Evolutionary conservation across 37 sponge, comb jelly and placozoan species (phyloP).

Genomic region (Tethya wilhelma): DNA sequence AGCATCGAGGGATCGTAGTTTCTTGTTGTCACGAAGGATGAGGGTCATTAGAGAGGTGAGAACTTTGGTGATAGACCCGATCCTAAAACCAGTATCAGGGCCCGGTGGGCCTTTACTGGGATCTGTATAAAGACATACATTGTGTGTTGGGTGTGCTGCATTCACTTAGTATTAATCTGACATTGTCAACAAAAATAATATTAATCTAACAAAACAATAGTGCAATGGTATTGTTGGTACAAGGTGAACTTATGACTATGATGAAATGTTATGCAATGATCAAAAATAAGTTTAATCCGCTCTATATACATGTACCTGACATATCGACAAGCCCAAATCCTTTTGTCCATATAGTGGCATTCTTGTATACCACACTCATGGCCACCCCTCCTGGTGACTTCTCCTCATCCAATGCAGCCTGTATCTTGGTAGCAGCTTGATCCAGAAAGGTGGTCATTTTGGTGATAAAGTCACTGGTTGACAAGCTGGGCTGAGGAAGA

Average conservation of each 20-base stretch:
- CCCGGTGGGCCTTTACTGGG: constrained; percentile 56
- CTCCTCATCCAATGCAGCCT: constrained; percentile 18
- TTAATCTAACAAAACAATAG: neutral
- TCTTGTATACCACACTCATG: constrained; percentile 63
- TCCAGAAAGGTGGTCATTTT: constrained; percentile 21
- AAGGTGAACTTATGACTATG: neutral
- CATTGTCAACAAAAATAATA: neutral
- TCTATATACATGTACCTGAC: constrained; percentile 17
- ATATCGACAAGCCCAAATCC: constrained; percentile 64
- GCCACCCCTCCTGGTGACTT: constrained; percentile 59
- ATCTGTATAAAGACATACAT: constrained; percentile 16
- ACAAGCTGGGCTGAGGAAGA: constrained; percentile 10
- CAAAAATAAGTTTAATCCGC: neutral
- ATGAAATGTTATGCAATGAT: neutral
- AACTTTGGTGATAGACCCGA: constrained; percentile 76
- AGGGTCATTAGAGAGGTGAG: constrained; percentile 69
- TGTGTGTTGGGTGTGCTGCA: neutral
- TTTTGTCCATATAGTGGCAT: constrained; percentile 53
- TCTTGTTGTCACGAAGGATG: constrained; percentile 55
- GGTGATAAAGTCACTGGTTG: neutral
- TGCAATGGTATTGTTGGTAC: neutral
- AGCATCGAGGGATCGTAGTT: constrained; percentile 49
- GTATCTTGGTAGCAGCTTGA: constrained; percentile 21
- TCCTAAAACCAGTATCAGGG: constrained; percentile 65
- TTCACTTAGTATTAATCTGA: neutral